Evolutionary conservation across 2,113 vertebrate genomes (phyloP).

Genomic region (Silurus glanis): DNA sequence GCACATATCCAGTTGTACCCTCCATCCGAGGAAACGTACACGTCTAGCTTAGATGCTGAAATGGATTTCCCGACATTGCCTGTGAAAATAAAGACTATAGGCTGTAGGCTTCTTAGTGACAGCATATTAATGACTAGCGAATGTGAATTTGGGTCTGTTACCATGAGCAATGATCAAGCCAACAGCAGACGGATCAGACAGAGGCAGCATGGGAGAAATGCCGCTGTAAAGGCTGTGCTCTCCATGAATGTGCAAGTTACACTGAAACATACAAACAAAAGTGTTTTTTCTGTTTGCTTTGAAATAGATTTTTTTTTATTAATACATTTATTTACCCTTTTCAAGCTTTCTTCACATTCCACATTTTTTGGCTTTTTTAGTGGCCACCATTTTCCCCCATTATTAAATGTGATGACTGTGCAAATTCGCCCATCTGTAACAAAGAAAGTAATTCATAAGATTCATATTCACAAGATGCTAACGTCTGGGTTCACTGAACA

Average conservation of each 20-base stretch:
- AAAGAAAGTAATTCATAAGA: background rate
- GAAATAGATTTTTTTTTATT: background rate
- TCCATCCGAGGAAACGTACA: slow-evolving; percentile 77
- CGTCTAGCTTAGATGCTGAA: slow-evolving; percentile 69
- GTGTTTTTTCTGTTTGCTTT: background rate
- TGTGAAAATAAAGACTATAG: slow-evolving; percentile 44
- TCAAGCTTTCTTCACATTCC: slow-evolving; percentile 61
- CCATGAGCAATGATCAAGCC: slow-evolving; percentile 78
- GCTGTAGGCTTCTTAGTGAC: background rate
- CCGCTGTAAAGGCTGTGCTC: slow-evolving; percentile 73
- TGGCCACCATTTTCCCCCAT: slow-evolving; percentile 71
- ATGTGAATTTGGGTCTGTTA: slow-evolving; percentile 43
- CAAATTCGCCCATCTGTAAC: slow-evolving; percentile 71
- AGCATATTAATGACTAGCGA: background rate
- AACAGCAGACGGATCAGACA: slow-evolving; percentile 70
- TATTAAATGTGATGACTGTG: slow-evolving; percentile 77
- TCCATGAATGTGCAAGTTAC: slow-evolving; percentile 77
- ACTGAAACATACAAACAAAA: slow-evolving; percentile 60
- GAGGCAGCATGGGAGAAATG: slow-evolving; percentile 72
- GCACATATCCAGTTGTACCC: slow-evolving; percentile 76
- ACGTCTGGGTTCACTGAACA: too few relatives aligned
- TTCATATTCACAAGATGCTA: too few relatives aligned
- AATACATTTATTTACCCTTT: slow-evolving; percentile 56
- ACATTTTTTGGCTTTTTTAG: slow-evolving; percentile 73
- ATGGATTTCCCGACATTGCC: slow-evolving; percentile 76